phyloP scores from a whole-genome alignment of 2,888 invertebrate genomes.

The Pogonocherus hispidulus region DNA sequence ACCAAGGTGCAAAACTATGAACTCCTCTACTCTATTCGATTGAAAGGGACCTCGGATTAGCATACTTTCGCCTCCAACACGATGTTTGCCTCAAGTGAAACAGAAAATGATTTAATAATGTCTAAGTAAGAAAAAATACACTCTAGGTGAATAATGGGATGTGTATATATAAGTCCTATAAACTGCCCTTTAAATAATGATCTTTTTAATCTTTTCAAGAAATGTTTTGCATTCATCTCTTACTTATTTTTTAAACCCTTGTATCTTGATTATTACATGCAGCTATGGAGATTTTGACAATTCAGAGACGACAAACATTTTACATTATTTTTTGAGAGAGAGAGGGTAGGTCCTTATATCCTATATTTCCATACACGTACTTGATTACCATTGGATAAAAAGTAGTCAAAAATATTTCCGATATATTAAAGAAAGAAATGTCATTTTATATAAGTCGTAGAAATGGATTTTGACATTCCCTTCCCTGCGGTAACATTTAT shows the following conservation, averaged over 20 bases:
- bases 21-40: slow-evolving; percentile 41
- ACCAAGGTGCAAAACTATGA: slow-evolving; percentile 34
- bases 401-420: background rate
- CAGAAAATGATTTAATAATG: background rate
- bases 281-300: too few relatives aligned
- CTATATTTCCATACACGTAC: too few relatives aligned
- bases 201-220: too few relatives aligned
- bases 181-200: too few relatives aligned
- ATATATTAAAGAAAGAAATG: slow-evolving; percentile 4
- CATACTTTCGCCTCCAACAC: slow-evolving; percentile 41
- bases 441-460: background rate
- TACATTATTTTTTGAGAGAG: too few relatives aligned
- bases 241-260: too few relatives aligned
- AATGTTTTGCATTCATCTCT: too few relatives aligned
- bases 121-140: background rate
- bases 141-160: too few relatives aligned
- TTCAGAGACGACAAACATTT: too few relatives aligned
- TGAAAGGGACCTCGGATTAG: slow-evolving; percentile 45
- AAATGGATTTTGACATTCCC: slow-evolving; percentile 18
- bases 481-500: slow-evolving; percentile 18
- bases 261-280: too few relatives aligned
- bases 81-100: slow-evolving; percentile 19
- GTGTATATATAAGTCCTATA: too few relatives aligned
- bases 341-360: too few relatives aligned
- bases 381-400: background rate